phyloP scores from a whole-genome alignment of 2,113 vertebrate genomes.

The Globicephala melas region DNA sequence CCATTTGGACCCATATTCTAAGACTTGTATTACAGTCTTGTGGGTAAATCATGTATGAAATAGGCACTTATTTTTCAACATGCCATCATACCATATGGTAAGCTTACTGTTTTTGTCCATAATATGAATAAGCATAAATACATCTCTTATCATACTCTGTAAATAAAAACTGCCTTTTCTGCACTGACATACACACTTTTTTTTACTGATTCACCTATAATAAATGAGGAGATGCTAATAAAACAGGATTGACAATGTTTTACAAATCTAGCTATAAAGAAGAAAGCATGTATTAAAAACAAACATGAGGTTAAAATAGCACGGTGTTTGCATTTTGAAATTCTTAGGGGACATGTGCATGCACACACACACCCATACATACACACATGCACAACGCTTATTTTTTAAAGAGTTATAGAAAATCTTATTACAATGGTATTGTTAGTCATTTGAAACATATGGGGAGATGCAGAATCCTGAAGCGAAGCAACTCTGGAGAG shows the following conservation, averaged over 20 bases:
- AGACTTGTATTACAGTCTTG: not conserved
- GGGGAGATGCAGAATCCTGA: not conserved
- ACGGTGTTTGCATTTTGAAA: not conserved
- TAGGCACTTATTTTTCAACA: conserved; percentile 10
- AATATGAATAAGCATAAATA: conserved; percentile 15
- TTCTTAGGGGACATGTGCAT: not conserved
- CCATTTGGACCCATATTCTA: not conserved
- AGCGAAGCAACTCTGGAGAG: not conserved
- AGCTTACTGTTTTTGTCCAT: not conserved
- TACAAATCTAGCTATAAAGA: not conserved
- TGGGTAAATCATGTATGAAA: conserved; percentile 26
- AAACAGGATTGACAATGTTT: not conserved
- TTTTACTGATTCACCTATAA: not conserved
- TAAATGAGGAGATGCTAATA: not conserved
- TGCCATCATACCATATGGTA: not conserved
- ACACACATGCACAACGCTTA: not conserved
- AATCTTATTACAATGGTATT: not conserved
- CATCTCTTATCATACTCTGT: not conserved
- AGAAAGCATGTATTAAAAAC: not conserved
- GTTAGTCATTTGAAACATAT: not conserved
- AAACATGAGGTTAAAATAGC: not conserved
- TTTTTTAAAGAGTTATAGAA: not conserved
- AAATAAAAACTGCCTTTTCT: not conserved
- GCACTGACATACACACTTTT: not conserved
- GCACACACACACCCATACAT: not conserved